These are phyloP conservation scores for Stegana nigrithorax DNA, from an alignment of 2,888 invertebrate species.

Conservation along the genomic window DNA sequence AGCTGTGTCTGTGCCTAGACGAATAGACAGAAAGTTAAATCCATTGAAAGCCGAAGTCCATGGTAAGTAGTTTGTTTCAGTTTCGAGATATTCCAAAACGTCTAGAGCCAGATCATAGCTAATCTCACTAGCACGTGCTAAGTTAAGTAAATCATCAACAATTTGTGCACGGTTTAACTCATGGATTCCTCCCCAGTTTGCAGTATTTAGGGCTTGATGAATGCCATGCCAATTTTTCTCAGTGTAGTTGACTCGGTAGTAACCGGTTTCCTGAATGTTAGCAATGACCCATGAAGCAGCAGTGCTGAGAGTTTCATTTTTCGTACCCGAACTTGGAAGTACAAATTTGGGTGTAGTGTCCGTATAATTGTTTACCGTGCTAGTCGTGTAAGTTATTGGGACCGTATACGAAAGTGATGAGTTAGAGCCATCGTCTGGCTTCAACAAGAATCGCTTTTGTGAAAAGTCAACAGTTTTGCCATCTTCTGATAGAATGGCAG, in stretches of 20 bases:
- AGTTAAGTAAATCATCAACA: slow-evolving; percentile 82
- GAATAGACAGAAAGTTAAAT: slow-evolving; percentile 64
- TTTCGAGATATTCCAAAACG: slow-evolving; percentile 77
- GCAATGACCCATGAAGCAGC: slow-evolving; percentile 54
- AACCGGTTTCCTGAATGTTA: slow-evolving; percentile 64
- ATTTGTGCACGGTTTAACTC: slow-evolving; percentile 81
- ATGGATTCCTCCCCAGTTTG: slow-evolving; percentile 70
- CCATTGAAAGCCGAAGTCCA: slow-evolving; percentile 77
- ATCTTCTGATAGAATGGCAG: slow-evolving; percentile 59
- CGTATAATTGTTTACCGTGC: slow-evolving; percentile 40
- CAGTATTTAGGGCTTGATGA: slow-evolving; percentile 29
- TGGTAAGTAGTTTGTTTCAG: slow-evolving; percentile 79
- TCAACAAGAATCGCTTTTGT: slow-evolving; percentile 63
- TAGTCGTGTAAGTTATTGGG: slow-evolving; percentile 61
- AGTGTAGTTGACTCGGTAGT: slow-evolving; percentile 80
- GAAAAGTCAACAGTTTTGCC: slow-evolving; percentile 40
- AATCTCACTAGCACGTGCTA: slow-evolving; percentile 76
- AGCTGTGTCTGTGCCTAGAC: slow-evolving; percentile 51
- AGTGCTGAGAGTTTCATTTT: neutral
- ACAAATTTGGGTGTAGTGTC: slow-evolving; percentile 52
- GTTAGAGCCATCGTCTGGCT: slow-evolving; percentile 43
- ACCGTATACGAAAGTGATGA: slow-evolving; percentile 48
- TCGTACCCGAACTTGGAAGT: slow-evolving; percentile 15
- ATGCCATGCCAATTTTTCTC: slow-evolving; percentile 72
- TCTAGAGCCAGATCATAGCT: slow-evolving; percentile 75